Base-by-base conservation (phyloP, 2,888 invertebrate species). In the Gymnocheta viridis region DNA sequence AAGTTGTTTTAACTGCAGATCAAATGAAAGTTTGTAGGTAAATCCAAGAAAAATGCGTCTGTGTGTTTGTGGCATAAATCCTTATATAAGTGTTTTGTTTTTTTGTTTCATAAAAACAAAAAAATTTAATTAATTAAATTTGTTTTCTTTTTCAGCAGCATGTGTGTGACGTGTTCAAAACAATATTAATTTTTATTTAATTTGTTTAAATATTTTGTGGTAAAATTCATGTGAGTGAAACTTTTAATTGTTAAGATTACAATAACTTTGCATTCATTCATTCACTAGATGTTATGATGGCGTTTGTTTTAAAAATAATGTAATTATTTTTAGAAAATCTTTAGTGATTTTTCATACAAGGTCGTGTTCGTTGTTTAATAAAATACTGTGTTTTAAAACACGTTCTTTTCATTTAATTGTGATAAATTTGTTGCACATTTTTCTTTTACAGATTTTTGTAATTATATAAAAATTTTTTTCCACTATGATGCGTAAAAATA, bases 331-430 rank as follows among this genome's bases (percentile, higher is more conserved):
- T 22, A 58, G 66, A 72, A 79, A 72, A 70, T 49, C 54, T 79
- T 64, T 47, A 54, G 62, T 54, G 22, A 51, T 49, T 44, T 64
- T 29, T 58, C 17, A 27, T 47, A 62, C 81, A 81, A 81, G 81
- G 81, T 74, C 81, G 81, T n/a, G n/a, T 69, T 81, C 27, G 49
- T 24, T 80, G 67, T 67, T 79, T 49, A 49, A 47, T 22, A 32
- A 60, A 29, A 12, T 41, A n/a, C 35, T 49, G n/a, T n/a, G n/a
- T n/a, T 44, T 54, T 41, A 29, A 9, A 24, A 56, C 47, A 72
- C 24, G 24, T 64, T 38, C 35, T 35, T 70, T 69, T 56, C 35
- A 27, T 74, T 24, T 74, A 49, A 41, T 38, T 47, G 19, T 41
- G n/a, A 51, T 27, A 22, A 62, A 70, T 19, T 19, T 67, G 51